Evolutionary conservation across 1,140 invertebrate genomes (phyloP), one percentile per base, ranked within the genome.

Genomic region (Arctopsyche grandis): DNA sequence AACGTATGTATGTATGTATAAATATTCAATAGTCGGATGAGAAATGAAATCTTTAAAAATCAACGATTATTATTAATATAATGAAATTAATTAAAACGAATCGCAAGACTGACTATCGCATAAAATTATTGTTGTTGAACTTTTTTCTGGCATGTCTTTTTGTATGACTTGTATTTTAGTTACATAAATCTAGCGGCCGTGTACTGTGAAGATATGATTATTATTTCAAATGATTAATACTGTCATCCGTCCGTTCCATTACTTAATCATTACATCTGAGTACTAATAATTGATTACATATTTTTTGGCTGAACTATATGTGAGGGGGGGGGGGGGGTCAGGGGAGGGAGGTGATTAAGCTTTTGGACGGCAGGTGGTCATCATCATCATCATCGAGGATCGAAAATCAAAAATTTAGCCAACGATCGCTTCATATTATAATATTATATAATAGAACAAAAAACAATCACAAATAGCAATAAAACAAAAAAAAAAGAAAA

Each of bases 361-460:
- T 79, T 66, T 63, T 82, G 81, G 81, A 82, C 81, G 81, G 81
- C 79, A 82, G 81, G 79, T 80, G 79, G 81, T 78, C 78, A 77
- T 26, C 24, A 66, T 66, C 24, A 66, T 52, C 16, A 60, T 60
- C 16, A 21, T 73, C 12, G 69, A 19, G 66, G 75, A 77, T 75
- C 14, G 46, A 77, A 77, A 77, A 52, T 69, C 56, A 69, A 79
- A 58, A 69, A 43, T 43, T n/a, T 77, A 24, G 29, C 58, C 38
- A 77, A 29, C 74, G 12, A 66, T 63, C 19, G 56, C 70, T 19
- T 46, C 12, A 7, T 71, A 38, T 69, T 19, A 71, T 38, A 71
- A 66, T 16, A 66, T 22, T 66, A 26, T 4, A 7, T 9, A 7
- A 60, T 60, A 16, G 21, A 21, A 16, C 19, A n/a, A 69, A 38